phyloP scores from a whole-genome alignment of 2,113 vertebrate genomes.

The Barnardius zonarius region DNA sequence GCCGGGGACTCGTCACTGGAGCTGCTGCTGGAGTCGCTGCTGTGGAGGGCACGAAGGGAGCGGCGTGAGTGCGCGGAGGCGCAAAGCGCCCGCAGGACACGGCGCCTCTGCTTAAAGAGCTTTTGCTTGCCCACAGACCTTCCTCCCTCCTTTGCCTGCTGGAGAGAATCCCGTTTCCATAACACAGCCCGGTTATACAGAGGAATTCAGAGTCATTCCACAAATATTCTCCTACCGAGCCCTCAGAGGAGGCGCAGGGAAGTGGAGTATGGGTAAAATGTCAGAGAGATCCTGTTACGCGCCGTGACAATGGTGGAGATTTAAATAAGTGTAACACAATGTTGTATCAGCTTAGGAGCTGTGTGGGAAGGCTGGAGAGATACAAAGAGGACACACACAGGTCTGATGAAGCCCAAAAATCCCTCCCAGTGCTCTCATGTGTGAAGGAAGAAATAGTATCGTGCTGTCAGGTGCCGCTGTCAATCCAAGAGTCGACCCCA shows the following conservation, averaged over 20 bases:
- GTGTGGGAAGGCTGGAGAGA: neutral
- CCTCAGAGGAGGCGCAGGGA: neutral
- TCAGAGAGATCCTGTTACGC: neutral
- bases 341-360: neutral
- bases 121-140: neutral
- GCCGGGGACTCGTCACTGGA: constrained; percentile 96
- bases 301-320: neutral
- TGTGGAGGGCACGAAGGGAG: constrained; percentile 10
- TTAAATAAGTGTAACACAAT: constrained; percentile 12
- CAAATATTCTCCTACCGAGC: neutral
- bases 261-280: neutral
- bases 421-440: neutral
- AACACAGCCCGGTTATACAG: neutral
- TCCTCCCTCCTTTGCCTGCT: neutral
- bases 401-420: neutral
- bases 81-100: rapidly evolving
- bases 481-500: neutral
- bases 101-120: neutral
- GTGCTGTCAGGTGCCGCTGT: neutral
- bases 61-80: neutral
- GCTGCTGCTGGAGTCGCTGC: constrained; percentile 95
- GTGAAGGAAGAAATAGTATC: neutral
- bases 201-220: neutral
- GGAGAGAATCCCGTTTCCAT: neutral
- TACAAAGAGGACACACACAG: neutral